Evolutionary conservation across 2,888 invertebrate species (phyloP), one percentile per base, ranked within the genome.

Genomic region (Pyrochroa serraticornis): DNA sequence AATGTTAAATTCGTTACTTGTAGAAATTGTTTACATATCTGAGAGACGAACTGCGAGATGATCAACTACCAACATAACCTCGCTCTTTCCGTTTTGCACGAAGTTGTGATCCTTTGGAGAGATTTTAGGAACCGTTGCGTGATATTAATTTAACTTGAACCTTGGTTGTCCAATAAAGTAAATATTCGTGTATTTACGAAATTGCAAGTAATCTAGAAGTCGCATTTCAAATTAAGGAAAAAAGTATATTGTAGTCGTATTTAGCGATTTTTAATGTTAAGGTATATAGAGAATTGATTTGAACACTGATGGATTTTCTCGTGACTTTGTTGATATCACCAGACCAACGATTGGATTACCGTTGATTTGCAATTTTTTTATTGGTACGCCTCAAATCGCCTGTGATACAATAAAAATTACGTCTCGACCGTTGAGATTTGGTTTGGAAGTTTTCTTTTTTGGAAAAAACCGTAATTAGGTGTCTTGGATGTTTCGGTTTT

Each of bases 361-460:
- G 30, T 58, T 51, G 36, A 39, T 52, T 58, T 62, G 41, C 45
- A 55, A 48, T 53, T 59, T 55, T 66, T 70, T 62, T 58, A 69
- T 73, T 74, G 68, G 69, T 71, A 73, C 66, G 74, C 73, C 75
- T 76, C 75, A 73, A 75, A 75, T 66, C 73, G 76, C 73, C 75
- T 75, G 76, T 75, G 76, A 76, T 76, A 75, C 39, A 53, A 56
- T 50, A 58, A 42, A 32, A 39, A 51, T 44, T 47, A 34, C 37
- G 35, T 54, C 51, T 38, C 43, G 42, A 51, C 22, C 42, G 46
- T 45, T 46, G 3, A 56, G 22, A 34, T 50, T 49, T 35, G 7
- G 35, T 12, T 51, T 34, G 8, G 32, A 12, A 32, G 7, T 33
- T 7, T 49, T 38, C 13, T 36, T 14, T 14, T 12, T 34, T 13